Conservation (phyloP, 2,797 vertebrate genomes). For the Cyprinella venusta region DNA sequence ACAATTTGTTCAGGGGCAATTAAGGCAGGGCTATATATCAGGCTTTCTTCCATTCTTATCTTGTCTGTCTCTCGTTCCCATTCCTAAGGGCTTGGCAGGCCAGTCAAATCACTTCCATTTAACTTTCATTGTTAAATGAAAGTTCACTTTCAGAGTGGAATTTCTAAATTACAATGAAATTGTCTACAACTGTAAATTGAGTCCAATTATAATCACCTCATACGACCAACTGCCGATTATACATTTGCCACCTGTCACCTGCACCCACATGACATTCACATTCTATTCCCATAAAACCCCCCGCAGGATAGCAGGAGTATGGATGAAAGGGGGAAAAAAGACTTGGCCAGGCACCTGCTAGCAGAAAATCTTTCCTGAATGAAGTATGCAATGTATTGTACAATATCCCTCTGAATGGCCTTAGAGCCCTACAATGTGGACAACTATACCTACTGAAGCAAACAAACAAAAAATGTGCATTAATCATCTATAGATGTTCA, state of each 20-base stretch:
- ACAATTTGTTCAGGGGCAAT: conserved; percentile 63
- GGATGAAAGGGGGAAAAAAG: neutral
- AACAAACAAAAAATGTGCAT: conserved; percentile 1
- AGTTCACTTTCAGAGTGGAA: conserved; percentile 50
- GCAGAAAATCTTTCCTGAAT: neutral
- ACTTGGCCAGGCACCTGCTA: neutral
- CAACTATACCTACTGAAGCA: neutral
- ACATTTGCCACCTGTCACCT: conserved; percentile 51
- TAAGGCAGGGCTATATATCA: conserved; percentile 62
- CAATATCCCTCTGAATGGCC: neutral
- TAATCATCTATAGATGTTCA: neutral
- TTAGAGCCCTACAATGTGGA: neutral
- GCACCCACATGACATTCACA: conserved; percentile 54
- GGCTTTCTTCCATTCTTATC: conserved; percentile 54
- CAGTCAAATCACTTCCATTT: conserved; percentile 60
- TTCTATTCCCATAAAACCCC: conserved; percentile 47
- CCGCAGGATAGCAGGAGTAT: conserved; percentile 1
- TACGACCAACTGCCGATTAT: conserved; percentile 53
- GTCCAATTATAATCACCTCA: conserved; percentile 64
- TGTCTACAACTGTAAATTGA: conserved; percentile 59
- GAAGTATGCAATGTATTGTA: neutral
- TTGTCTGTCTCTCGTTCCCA: conserved; percentile 43
- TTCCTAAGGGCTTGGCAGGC: conserved; percentile 54
- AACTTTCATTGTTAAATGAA: conserved; percentile 57
- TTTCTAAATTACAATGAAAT: conserved; percentile 62